Conservation (phyloP, 2,888 invertebrate species). For the Sipha maydis region DNA sequence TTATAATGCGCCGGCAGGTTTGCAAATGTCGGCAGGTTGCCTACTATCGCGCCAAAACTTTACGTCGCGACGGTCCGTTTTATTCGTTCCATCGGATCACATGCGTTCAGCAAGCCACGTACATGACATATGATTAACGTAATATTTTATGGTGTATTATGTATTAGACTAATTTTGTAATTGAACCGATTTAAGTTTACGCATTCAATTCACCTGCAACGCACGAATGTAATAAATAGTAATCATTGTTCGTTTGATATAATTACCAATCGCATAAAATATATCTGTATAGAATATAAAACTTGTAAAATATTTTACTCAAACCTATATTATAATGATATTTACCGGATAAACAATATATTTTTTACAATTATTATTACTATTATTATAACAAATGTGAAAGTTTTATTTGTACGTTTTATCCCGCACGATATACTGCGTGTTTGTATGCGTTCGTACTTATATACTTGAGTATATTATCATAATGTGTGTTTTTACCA, state of each 20-base stretch:
- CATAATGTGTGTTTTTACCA: neutral
- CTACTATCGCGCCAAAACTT: too few species aligned
- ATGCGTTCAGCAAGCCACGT: neutral
- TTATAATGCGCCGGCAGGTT: too few species aligned
- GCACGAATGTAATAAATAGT: neutral
- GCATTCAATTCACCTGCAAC: neutral
- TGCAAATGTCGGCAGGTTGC: neutral
- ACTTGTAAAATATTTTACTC: neutral
- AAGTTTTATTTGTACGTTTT: neutral
- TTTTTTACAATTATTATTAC: neutral
- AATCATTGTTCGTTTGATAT: neutral
- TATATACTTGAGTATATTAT: neutral
- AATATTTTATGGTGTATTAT: neutral
- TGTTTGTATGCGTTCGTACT: neutral
- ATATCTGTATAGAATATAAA: too few species aligned
- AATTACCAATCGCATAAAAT: too few species aligned
- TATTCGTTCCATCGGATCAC: neutral
- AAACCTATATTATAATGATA: neutral
- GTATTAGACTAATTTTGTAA: neutral
- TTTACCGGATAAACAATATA: neutral
- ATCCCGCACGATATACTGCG: too few species aligned
- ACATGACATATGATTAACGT: neutral
- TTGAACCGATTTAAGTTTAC: neutral
- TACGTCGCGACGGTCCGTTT: neutral
- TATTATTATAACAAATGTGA: neutral